phyloP scores from a whole-genome alignment of 2,888 invertebrate species.

The Platerodrilus igneus region DNA sequence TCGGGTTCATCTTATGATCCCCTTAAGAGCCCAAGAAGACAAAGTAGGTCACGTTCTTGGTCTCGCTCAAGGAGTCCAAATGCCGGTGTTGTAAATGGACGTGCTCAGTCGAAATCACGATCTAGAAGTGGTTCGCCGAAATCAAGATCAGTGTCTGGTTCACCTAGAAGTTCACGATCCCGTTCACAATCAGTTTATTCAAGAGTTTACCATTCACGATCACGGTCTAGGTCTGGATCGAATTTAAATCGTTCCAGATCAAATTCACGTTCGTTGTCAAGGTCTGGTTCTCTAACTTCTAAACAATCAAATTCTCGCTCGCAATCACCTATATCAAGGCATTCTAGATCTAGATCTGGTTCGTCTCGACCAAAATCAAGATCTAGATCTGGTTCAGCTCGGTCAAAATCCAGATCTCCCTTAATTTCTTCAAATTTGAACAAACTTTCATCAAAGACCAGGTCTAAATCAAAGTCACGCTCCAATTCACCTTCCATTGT shows the following conservation, averaged over 20 bases:
- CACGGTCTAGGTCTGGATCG: constrained; percentile 33
- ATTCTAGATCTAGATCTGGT: constrained; percentile 31
- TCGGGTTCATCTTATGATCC: constrained; percentile 27
- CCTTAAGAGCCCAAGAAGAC: constrained; percentile 21
- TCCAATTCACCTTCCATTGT: constrained; percentile 34
- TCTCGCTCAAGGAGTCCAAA: constrained; percentile 6
- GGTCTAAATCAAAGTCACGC: constrained; percentile 33
- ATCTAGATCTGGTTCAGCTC: constrained; percentile 38
- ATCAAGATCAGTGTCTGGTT: constrained; percentile 16
- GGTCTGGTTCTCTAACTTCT: too few relatives aligned
- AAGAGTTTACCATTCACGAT: constrained; percentile 9
- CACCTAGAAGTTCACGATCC: constrained; percentile 8
- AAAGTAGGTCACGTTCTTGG: constrained; percentile 28
- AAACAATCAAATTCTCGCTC: too few relatives aligned
- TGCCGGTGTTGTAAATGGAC: not conserved
- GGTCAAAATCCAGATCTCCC: constrained; percentile 41
- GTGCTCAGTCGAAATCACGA: constrained; percentile 30
- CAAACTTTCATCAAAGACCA: too few relatives aligned
- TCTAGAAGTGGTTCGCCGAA: constrained; percentile 36
- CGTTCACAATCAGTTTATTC: constrained; percentile 12
- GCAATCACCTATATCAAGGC: constrained; percentile 31
- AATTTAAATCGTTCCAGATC: constrained; percentile 34
- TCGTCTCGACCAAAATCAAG: constrained; percentile 24
- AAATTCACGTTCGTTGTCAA: constrained; percentile 8
- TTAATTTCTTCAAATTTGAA: constrained; percentile 33